Evolutionary conservation across 2,113 vertebrate genomes (phyloP), one percentile per base, ranked within the genome.

Genomic region (Plecotus auritus): DNA sequence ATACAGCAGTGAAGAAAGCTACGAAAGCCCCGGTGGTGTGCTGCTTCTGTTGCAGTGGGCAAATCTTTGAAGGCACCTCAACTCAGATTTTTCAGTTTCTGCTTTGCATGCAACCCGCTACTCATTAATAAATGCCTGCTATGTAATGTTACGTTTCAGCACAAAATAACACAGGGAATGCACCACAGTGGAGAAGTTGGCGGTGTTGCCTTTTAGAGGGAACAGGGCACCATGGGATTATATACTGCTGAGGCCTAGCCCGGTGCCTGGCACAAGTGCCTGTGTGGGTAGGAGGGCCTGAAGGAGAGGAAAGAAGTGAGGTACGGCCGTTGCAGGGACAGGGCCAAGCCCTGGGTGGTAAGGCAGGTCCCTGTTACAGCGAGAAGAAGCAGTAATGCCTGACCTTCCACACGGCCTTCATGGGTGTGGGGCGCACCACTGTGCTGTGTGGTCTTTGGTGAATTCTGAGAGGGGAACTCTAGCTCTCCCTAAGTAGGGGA

Each of bases 61-160:
- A 12, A 3, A 17, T 4, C 9, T 69, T 11, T 32, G n/a, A 7
- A 10, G 17, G 1, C 8, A 0, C 16, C 7, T 3, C 9, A 3
- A 26, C 30, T 54, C 9, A n/a, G 51, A 30, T 49, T 8, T 18
- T 32, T 6, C 9, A 10, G 14, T 4, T 35, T 82, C 42, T 18
- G 54, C 69, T 76, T 66, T 87, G 67, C 56, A 7, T 78, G 0
- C 2, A 32, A 26, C 18, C 9, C 5, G 5, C 4, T 40, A 1
- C 35, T 82, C 37, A 32, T 47, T 45, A n/a, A 20, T 23, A 16
- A n/a, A n/a, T 28, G 2, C 40, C 67, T 28, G 20, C 9, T 4
- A 32, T 0, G 2, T 32, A 51, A 32, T 4, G 0, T 32, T 28
- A 9, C 45, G 16, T 80, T 59, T 9, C 28, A 37, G 64, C 37